These are phyloP conservation scores for Megamerina dolium DNA, from an alignment of 2,888 invertebrate genomes.

Conservation along the genomic window DNA sequence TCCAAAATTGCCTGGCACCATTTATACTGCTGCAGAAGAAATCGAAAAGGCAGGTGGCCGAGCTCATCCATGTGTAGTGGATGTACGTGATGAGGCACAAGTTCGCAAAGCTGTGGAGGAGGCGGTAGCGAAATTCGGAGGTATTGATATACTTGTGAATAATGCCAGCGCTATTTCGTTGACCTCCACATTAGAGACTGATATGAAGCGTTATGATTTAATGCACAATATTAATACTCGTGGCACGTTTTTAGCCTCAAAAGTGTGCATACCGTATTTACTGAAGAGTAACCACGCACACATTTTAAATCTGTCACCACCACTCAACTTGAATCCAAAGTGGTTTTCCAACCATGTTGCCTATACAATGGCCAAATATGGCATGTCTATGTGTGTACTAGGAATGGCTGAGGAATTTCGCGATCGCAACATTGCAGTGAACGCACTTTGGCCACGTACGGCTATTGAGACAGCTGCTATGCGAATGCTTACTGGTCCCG, in stretches of 20 bases:
- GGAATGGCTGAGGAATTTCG: slow-evolving; percentile 95
- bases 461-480: slow-evolving; percentile 92
- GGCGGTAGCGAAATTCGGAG: slow-evolving; percentile 77
- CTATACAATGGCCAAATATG: slow-evolving; percentile 98
- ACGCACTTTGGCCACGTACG: slow-evolving; percentile 94
- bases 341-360: slow-evolving; percentile 92
- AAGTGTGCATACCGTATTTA: slow-evolving; percentile 80
- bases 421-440: slow-evolving; percentile 77
- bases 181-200: slow-evolving; percentile 73
- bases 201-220: slow-evolving; percentile 94
- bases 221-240: slow-evolving; percentile 93
- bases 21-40: slow-evolving; percentile 79
- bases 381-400: slow-evolving; percentile 97
- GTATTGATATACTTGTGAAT: slow-evolving; percentile 91
- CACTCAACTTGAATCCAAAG: slow-evolving; percentile 76
- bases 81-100: slow-evolving; percentile 72
- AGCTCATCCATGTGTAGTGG: slow-evolving; percentile 73
- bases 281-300: slow-evolving; percentile 85
- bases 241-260: slow-evolving; percentile 93
- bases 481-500: slow-evolving; percentile 70
- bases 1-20: slow-evolving; percentile 62
- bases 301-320: slow-evolving; percentile 92
- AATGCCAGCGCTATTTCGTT: slow-evolving; percentile 94
- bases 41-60: slow-evolving; percentile 77
- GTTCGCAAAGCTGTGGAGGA: slow-evolving; percentile 60